Conservation (phyloP, 2,113 vertebrate genomes). For the Tachuris rubrigastra region DNA sequence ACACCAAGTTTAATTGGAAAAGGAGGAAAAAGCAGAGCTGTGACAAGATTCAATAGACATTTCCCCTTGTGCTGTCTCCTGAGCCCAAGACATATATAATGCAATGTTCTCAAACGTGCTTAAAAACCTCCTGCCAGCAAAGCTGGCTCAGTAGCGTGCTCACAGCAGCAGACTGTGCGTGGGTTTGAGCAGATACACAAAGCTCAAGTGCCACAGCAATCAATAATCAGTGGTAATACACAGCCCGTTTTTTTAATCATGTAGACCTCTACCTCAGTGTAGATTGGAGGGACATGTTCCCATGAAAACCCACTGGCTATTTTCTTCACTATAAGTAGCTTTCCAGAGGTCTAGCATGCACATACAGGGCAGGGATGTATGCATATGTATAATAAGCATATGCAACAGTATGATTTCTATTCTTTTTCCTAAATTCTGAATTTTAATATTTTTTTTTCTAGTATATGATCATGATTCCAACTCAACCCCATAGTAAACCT, state of each 20-base stretch:
- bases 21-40: background rate
- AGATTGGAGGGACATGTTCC: background rate
- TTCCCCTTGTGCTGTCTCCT: background rate
- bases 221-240: background rate
- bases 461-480: background rate
- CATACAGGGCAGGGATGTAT: background rate
- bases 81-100: background rate
- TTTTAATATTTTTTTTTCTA: background rate
- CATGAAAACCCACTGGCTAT: rapidly evolving
- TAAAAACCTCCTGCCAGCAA: background rate
- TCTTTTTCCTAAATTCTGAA: background rate
- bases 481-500: background rate
- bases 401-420: background rate
- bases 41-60: background rate
- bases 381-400: background rate
- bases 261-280: background rate
- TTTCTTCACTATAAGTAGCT: background rate
- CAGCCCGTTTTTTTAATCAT: background rate
- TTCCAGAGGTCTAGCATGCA: background rate
- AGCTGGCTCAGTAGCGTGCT: background rate
- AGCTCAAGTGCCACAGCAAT: background rate
- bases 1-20: background rate
- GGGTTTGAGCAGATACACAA: background rate
- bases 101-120: background rate
- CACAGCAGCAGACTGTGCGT: background rate